phyloP scores from a whole-genome alignment of 92 coral and sea anemone species.

The Palythoa grandiflora region DNA sequence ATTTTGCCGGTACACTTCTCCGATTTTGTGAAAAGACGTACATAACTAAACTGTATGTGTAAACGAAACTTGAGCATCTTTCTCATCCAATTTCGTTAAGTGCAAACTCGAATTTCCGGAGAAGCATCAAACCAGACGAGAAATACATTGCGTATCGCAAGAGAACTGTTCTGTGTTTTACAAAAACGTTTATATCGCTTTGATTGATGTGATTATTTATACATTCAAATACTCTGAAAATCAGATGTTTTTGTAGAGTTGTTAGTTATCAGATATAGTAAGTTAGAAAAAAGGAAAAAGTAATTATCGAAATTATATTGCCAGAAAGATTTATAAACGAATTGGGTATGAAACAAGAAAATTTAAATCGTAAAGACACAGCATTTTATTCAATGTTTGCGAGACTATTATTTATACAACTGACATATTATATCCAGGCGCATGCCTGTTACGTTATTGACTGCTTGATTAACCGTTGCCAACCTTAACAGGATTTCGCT shows the following conservation, averaged over 20 bases:
- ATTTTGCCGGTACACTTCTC: no score
- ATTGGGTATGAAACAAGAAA: background rate
- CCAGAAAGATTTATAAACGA: background rate
- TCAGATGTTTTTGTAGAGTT: background rate
- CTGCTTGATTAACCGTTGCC: no score
- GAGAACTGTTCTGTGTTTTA: background rate
- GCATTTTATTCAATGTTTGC: background rate
- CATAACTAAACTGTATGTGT: no score
- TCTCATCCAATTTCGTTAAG: background rate
- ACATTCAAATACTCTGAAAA: background rate
- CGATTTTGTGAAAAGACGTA: no score
- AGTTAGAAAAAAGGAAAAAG: background rate
- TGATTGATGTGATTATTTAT: conserved; percentile 10
- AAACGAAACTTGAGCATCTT: background rate
- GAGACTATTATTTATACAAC: no score
- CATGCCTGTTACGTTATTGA: no score
- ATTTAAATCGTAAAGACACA: background rate
- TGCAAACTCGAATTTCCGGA: background rate
- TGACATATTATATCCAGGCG: no score
- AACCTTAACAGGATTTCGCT: no score
- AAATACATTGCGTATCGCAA: background rate
- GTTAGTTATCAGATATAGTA: background rate
- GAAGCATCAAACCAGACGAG: background rate
- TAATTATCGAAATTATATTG: background rate
- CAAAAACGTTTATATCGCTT: background rate